A percentile compares a stretch with the other conserved stretches of the same genome.
phyloP scores from a whole-genome alignment of 2,113 vertebrate species.

The Coptodon bakossiorum region DNA sequence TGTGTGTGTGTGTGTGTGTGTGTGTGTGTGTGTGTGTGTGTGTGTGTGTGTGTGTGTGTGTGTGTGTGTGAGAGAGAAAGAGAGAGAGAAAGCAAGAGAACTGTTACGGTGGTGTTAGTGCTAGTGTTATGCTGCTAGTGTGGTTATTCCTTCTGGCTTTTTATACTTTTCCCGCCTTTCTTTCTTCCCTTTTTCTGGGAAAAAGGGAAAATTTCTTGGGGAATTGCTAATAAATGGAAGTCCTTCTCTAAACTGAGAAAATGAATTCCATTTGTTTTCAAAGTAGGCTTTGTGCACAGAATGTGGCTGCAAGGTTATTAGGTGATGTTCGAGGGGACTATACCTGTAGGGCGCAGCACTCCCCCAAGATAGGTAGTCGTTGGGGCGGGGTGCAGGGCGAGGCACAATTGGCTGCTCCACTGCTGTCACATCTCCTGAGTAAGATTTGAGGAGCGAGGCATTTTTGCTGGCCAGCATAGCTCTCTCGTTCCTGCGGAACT shows the following conservation, averaged over 20 bases:
- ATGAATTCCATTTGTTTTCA: not conserved
- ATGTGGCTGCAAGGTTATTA: not conserved
- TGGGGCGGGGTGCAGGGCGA: slow-evolving; percentile 88
- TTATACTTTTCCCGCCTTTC: not conserved
- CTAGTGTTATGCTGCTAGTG: not conserved
- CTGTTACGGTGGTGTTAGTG: not conserved
- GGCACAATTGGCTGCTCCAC: slow-evolving; percentile 98
- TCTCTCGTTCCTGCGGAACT: slow-evolving; percentile 93
- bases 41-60: not conserved
- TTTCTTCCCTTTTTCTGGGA: not conserved
- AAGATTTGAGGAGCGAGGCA: slow-evolving; percentile 93
- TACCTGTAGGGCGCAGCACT: slow-evolving; percentile 94
- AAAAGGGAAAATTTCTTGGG: not conserved
- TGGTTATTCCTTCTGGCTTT: not conserved
- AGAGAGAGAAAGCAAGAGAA: not conserved
- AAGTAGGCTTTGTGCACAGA: not conserved
- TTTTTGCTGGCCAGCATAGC: slow-evolving; percentile 99
- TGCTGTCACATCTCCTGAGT: slow-evolving; percentile 90
- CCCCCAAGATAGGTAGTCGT: slow-evolving; percentile 97
- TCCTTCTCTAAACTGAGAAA: not conserved
- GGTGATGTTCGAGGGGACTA: not conserved
- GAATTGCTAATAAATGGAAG: not conserved
- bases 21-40: not conserved
- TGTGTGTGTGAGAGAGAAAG: not conserved
- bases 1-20: not conserved